Conservation (phyloP, 2,797 vertebrate genomes). For the Aplochiton taeniatus region DNA sequence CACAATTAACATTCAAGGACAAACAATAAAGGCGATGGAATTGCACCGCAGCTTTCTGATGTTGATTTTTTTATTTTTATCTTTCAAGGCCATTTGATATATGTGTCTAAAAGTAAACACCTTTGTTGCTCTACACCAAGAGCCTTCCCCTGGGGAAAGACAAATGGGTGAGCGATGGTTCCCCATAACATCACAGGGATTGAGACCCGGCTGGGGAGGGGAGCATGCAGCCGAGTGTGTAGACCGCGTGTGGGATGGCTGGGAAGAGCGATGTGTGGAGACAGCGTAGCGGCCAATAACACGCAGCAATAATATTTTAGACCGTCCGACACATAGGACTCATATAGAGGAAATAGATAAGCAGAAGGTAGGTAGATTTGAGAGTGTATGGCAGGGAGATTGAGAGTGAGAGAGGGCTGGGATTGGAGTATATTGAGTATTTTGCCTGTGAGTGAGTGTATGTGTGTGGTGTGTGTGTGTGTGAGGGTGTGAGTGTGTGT, state of each 20-base stretch:
- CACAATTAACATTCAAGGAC: conserved; percentile 77
- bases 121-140: conserved; percentile 60
- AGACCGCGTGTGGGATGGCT: no score
- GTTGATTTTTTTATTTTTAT: conserved; percentile 38
- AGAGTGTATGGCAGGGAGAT: no score
- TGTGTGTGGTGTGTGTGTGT: conserved; percentile 26
- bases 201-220: not conserved
- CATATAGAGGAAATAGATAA: no score
- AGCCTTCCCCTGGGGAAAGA: conserved; percentile 45
- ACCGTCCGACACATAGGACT: no score
- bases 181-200: not conserved
- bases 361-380: no score
- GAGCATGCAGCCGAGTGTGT: not conserved
- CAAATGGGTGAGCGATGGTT: conserved; percentile 17
- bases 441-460: conserved; percentile 40
- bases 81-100: conserved; percentile 71
- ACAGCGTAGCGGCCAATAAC: no score
- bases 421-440: no score
- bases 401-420: no score
- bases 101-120: conserved; percentile 67
- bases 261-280: no score
- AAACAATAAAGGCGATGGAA: conserved; percentile 68
- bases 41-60: conserved; percentile 56
- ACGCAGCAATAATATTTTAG: no score
- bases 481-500: conserved; percentile 15